These are phyloP conservation scores for Tetraodon nigroviridis DNA, from an alignment of 2,113 vertebrate genomes.

Conservation along the genomic window DNA sequence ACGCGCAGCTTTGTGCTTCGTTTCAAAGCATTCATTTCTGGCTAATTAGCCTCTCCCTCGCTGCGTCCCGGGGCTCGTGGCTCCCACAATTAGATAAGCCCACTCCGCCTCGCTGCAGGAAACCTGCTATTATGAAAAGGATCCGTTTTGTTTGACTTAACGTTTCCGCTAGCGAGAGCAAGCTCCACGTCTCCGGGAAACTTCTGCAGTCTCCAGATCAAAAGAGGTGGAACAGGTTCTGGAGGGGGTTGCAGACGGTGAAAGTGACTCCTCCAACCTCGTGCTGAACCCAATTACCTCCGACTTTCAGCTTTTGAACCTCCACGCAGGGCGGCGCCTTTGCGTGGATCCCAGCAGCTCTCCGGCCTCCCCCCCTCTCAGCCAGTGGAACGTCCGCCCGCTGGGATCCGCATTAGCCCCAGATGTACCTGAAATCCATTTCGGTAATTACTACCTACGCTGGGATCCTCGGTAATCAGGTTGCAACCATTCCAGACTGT, in stretches of 20 bases:
- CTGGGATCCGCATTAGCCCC: constrained; percentile 17
- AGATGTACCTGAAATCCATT: constrained; percentile 12
- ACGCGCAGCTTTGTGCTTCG: constrained; percentile 59
- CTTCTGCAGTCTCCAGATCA: constrained; percentile 48
- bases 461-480: constrained; percentile 4
- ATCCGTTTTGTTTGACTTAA: constrained; percentile 55
- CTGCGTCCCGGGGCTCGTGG: constrained; percentile 56
- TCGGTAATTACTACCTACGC: neutral
- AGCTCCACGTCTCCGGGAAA: constrained; percentile 25
- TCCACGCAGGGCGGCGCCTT: constrained; percentile 36
- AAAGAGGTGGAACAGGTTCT: constrained; percentile 46
- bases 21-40: constrained; percentile 68
- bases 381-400: constrained; percentile 28
- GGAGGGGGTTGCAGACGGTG: constrained; percentile 23
- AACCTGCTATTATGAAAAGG: constrained; percentile 56
- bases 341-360: neutral
- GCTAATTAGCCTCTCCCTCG: constrained; percentile 68
- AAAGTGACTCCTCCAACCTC: constrained; percentile 40
- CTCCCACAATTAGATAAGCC: constrained; percentile 68
- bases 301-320: constrained; percentile 48
- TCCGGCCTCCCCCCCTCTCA: too few species aligned
- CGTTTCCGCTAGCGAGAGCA: constrained; percentile 36
- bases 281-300: constrained; percentile 54
- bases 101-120: constrained; percentile 53
- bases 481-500: neutral